Conservation (phyloP, 2,888 invertebrate genomes). For the Osmoderma eremita region DNA sequence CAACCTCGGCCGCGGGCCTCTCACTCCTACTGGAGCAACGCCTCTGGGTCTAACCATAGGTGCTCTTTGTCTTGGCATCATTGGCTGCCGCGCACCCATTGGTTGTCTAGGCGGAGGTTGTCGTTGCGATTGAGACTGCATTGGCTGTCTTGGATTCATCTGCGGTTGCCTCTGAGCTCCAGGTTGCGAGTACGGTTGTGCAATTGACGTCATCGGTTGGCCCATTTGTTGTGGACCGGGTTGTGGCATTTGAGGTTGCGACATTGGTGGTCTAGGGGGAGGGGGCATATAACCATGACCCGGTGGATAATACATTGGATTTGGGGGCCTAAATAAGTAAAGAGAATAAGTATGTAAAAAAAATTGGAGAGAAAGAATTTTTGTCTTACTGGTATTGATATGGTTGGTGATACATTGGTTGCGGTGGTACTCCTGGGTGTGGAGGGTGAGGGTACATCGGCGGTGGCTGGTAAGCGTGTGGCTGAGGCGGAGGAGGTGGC, state of each 20-base stretch:
- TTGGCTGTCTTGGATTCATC: conserved; percentile 39
- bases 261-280: conserved; percentile 50
- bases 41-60: conserved; percentile 54
- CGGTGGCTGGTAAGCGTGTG: conserved; percentile 65
- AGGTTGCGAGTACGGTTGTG: conserved; percentile 46
- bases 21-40: conserved; percentile 48
- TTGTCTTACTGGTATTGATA: conserved; percentile 61
- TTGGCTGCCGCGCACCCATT: conserved; percentile 49
- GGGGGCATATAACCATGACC: conserved; percentile 61
- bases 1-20: conserved; percentile 50
- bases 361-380: background rate
- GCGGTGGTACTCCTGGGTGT: conserved; percentile 60
- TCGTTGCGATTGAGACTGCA: conserved; percentile 40
- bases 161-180: conserved; percentile 47
- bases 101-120: conserved; percentile 45
- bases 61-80: conserved; percentile 49
- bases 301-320: conserved; percentile 60
- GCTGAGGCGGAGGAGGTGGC: conserved; percentile 59
- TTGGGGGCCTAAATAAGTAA: conserved; percentile 52
- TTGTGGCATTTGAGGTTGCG: conserved; percentile 53
- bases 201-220: conserved; percentile 47
- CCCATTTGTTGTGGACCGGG: conserved; percentile 44
- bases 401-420: conserved; percentile 55
- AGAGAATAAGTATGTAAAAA: too few relatives aligned
- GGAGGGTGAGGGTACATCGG: conserved; percentile 61